Evolutionary conservation across 2,888 invertebrate genomes (phyloP).

Genomic region (Spodoptera picta): DNA sequence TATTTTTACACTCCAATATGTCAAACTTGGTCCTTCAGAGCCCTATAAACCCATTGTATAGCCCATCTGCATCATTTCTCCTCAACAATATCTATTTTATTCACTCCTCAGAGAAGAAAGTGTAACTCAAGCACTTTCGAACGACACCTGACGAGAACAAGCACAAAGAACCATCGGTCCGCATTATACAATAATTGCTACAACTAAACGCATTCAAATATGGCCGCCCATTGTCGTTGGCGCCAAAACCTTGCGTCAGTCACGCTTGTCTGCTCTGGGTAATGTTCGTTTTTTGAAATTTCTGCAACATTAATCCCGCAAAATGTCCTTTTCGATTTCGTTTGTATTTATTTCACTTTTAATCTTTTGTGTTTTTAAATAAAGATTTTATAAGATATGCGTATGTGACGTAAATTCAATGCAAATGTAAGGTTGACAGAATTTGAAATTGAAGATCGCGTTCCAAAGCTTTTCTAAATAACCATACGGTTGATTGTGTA

Average conservation of each 20-base stretch:
- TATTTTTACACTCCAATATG: no score
- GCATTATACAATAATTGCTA: conserved; percentile 45
- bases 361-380: conserved; percentile 24
- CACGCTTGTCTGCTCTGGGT: conserved; percentile 41
- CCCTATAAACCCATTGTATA: background rate
- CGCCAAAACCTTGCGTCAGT: conserved; percentile 59
- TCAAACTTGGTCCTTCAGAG: background rate
- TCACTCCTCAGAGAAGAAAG: conserved; percentile 38
- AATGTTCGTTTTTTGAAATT: conserved; percentile 41
- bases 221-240: conserved; percentile 51
- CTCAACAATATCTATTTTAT: conserved; percentile 17
- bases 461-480: conserved; percentile 5
- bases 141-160: conserved; percentile 38
- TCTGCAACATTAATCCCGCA: conserved; percentile 51
- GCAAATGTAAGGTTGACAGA: conserved; percentile 39
- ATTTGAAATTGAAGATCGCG: conserved; percentile 24
- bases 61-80: conserved; percentile 15
- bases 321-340: conserved; percentile 46
- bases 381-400: conserved; percentile 5
- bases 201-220: conserved; percentile 50
- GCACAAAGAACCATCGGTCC: conserved; percentile 39
- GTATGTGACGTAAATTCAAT: conserved; percentile 18
- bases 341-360: conserved; percentile 51
- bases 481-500: background rate
- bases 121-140: conserved; percentile 45